Evolutionary conservation across 2,888 invertebrate species (phyloP).

Genomic region (Atrina japonica): DNA sequence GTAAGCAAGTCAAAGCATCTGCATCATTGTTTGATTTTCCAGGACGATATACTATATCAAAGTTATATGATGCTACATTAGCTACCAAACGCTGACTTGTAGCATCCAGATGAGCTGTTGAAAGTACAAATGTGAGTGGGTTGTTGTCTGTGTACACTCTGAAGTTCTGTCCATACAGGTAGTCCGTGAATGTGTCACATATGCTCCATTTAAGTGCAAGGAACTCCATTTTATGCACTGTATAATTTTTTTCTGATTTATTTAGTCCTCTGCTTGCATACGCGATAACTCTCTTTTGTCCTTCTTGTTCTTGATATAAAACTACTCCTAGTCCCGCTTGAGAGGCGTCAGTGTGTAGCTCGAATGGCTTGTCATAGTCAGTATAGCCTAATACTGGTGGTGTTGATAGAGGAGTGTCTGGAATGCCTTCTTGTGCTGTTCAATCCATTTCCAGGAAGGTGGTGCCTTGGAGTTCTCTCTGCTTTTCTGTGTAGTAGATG

Average conservation of each 20-base stretch:
- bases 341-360: constrained; percentile 48
- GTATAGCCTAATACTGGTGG: constrained; percentile 43
- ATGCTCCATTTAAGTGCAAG: constrained; percentile 48
- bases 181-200: no score
- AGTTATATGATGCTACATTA: constrained; percentile 40
- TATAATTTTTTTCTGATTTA: constrained; percentile 42
- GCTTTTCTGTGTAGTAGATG: background rate
- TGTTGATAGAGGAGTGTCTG: constrained; percentile 26
- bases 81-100: constrained; percentile 52
- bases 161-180: no score
- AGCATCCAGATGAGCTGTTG: constrained; percentile 48
- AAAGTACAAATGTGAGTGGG: constrained; percentile 49
- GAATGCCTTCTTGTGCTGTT: constrained; percentile 25
- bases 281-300: no score
- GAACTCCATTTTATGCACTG: constrained; percentile 46
- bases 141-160: no score
- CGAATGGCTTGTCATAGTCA: constrained; percentile 40
- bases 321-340: constrained; percentile 40
- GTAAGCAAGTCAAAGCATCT: constrained; percentile 53
- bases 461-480: constrained; percentile 7
- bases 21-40: constrained; percentile 49
- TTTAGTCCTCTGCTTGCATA: constrained; percentile 47
- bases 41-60: constrained; percentile 46
- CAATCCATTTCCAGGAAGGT: constrained; percentile 34
- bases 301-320: constrained; percentile 38